Evolutionary conservation across 2,113 vertebrate species (phyloP).

Genomic region (Callopanchax toddi): DNA sequence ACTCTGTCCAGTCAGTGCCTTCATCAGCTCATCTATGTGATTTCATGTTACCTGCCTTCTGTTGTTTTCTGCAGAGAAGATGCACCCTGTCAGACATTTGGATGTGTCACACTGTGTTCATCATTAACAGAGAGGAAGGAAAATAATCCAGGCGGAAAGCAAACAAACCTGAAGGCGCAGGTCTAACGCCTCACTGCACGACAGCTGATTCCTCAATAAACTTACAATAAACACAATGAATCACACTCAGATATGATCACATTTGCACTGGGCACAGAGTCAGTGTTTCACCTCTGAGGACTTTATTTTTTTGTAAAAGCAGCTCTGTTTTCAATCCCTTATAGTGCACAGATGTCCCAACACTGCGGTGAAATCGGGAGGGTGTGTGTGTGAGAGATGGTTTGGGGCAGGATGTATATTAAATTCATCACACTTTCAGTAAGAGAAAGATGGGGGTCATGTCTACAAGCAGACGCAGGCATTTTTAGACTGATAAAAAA

Average conservation of each 20-base stretch:
- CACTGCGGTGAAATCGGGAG: slow-evolving; percentile 42
- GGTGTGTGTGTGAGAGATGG: slow-evolving; percentile 7
- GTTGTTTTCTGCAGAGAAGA: slow-evolving; percentile 19
- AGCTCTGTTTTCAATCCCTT: slow-evolving; percentile 57
- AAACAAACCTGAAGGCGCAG: slow-evolving; percentile 57
- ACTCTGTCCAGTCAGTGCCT: not conserved
- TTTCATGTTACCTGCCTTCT: slow-evolving; percentile 16
- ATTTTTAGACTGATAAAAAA: slow-evolving; percentile 46
- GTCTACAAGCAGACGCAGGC: slow-evolving; percentile 52
- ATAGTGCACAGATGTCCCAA: slow-evolving; percentile 56
- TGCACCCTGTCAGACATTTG: slow-evolving; percentile 44
- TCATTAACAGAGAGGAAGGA: slow-evolving; percentile 49
- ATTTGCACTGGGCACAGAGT: slow-evolving; percentile 16
- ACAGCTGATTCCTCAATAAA: slow-evolving; percentile 57
- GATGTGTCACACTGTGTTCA: slow-evolving; percentile 54
- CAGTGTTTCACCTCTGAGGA: slow-evolving; percentile 34
- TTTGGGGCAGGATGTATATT: slow-evolving; percentile 54
- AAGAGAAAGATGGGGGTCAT: slow-evolving; percentile 16
- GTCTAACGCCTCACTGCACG: slow-evolving; percentile 38
- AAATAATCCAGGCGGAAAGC: slow-evolving; percentile 48
- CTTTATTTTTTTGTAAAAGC: slow-evolving; percentile 1
- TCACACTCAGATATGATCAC: slow-evolving; percentile 46
- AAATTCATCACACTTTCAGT: slow-evolving; percentile 60
- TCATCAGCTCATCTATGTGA: slow-evolving; percentile 1
- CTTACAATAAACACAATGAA: slow-evolving; percentile 54